Conservation (phyloP, 2,113 vertebrate species). For the Eurystomus gularis region DNA sequence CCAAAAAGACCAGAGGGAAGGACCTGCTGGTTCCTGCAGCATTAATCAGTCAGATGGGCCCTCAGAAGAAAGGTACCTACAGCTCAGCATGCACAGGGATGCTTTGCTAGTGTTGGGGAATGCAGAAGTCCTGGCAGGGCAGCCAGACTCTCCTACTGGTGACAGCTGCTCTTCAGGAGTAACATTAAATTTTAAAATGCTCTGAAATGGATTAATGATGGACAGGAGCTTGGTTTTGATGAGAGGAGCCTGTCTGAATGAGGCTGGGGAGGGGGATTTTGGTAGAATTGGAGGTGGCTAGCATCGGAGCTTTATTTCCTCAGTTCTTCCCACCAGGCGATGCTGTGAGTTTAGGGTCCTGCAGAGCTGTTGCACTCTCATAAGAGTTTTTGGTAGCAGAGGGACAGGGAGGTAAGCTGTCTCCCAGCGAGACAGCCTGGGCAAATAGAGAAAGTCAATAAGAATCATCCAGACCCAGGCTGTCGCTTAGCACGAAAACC, state of each 20-base stretch:
- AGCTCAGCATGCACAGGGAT: background rate
- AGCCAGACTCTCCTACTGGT: background rate
- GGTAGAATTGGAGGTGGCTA: background rate
- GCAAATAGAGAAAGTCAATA: background rate
- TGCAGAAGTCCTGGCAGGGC: background rate
- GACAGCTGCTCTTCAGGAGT: background rate
- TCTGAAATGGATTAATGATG: background rate
- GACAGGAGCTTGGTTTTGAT: background rate
- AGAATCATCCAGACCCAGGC: background rate
- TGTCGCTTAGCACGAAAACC: background rate
- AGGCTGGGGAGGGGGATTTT: background rate
- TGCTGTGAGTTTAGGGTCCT: background rate
- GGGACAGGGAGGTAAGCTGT: rapidly evolving
- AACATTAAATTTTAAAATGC: background rate
- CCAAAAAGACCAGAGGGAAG: background rate
- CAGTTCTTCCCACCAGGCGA: background rate
- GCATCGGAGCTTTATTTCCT: background rate
- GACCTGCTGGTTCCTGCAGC: background rate
- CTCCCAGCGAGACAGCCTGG: background rate
- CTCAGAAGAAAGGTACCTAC: conserved; percentile 11
- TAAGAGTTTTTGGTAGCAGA: background rate
- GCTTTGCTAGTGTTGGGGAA: background rate
- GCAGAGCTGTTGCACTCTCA: rapidly evolving
- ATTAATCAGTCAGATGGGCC: background rate
- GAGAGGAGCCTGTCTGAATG: background rate